phyloP scores from a whole-genome alignment of 2,113 vertebrate species.

The Nannobrachium achirus region DNA sequence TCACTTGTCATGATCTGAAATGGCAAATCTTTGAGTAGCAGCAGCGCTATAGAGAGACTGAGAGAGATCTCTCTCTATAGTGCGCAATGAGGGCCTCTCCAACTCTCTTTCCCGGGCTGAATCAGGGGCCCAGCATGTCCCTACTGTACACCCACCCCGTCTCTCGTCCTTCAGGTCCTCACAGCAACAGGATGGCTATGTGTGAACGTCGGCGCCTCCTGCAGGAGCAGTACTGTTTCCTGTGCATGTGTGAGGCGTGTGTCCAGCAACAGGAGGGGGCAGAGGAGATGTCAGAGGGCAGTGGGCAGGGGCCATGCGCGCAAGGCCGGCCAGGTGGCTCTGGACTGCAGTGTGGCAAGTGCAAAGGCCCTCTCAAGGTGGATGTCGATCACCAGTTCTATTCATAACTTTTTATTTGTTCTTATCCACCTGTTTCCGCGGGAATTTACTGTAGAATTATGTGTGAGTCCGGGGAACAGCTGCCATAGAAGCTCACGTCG shows the following conservation, averaged over 20 bases:
- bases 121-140: too few species aligned
- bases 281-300: slow-evolving; percentile 40
- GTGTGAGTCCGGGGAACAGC: too few species aligned
- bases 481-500: too few species aligned
- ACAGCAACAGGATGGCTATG: slow-evolving; percentile 81
- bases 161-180: slow-evolving; percentile 82
- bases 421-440: too few species aligned
- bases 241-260: slow-evolving; percentile 86
- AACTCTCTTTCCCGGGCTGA: too few species aligned
- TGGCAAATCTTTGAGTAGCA: too few species aligned
- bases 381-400: background rate
- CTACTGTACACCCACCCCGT: too few species aligned
- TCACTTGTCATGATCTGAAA: too few species aligned
- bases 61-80: too few species aligned
- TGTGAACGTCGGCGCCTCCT: slow-evolving; percentile 82
- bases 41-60: too few species aligned
- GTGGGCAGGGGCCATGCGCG: background rate
- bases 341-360: slow-evolving; percentile 80
- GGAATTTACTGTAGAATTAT: too few species aligned
- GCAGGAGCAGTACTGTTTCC: slow-evolving; percentile 91
- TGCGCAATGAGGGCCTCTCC: too few species aligned
- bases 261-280: slow-evolving; percentile 64
- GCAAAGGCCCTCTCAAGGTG: slow-evolving; percentile 59
- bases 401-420: background rate
- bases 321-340: slow-evolving; percentile 5